Evolutionary conservation across 2,888 invertebrate genomes (phyloP), one percentile per base, ranked within the genome.

Genomic region (Mesoligia furuncula): DNA sequence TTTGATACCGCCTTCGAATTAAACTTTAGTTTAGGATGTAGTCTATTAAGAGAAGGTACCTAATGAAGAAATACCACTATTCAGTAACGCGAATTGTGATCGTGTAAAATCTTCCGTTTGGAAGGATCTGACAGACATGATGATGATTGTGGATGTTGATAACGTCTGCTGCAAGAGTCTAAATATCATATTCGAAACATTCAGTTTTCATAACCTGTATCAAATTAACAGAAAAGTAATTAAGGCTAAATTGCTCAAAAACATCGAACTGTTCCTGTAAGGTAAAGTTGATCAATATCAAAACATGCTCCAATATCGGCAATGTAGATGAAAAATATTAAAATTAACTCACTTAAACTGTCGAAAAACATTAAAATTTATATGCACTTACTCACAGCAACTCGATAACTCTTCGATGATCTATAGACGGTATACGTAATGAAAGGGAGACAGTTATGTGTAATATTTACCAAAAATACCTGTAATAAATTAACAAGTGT

Each of bases 341-440:
- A 85, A 85, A 77, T 75, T 62, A 85, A 85, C 70, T 81, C 77
- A 71, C 67, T 73, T 70, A 71, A 85, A 87, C 77, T 80, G 81
- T 85, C 85, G 65, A 85, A 85, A 87, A 87, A 81, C 62, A 85
- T 85, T 77, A 71, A 84, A 78, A 86, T 86, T 86, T 85, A 82
- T 85, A 82, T 76, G 71, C 80, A 79, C 75, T 85, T 85, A 87
- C 85, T 79, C 68, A 79, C 75, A 74, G 86, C 73, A 87, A 83
- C 83, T 77, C 85, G 61, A 85, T 83, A 83, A 87, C 74, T 85
- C 83, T 85, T 62, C 73, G 72, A 77, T 85, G 81, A 81, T 73
- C 36, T 78, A 87, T 87, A 85, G 81, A 85, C 76, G 73, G 72
- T 77, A 73, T 81, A 77, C 39, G 74, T 85, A 85, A 85, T 85